Percentiles rank a stretch among this genome's conserved stretches.
These are phyloP conservation scores for Sanderia malayensis DNA, from an alignment of 30 jellyfish, hydroid and myxozoan genomes.

Conservation along the genomic window DNA sequence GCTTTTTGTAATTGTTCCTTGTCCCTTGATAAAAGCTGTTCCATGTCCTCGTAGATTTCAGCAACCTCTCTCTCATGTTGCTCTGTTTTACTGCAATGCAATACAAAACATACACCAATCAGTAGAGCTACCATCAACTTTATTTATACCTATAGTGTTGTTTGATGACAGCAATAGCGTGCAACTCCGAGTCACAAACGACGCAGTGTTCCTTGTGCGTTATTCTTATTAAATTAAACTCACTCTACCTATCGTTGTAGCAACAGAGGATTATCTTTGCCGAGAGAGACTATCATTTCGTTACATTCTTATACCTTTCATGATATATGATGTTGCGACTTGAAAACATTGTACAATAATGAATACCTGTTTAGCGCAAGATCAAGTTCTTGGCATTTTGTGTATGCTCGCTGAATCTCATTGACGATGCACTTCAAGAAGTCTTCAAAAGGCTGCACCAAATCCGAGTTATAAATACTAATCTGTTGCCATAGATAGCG, in stretches of 20 bases:
- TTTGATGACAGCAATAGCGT: too few species aligned
- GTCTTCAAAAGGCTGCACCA: constrained; percentile 84
- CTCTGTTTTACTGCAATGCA: constrained; percentile 70
- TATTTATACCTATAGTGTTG: not conserved
- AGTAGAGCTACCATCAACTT: not conserved
- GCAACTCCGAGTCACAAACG: too few species aligned
- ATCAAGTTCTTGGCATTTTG: constrained; percentile 83
- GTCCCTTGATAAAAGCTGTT: constrained; percentile 62
- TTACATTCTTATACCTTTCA: too few species aligned
- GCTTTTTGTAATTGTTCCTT: constrained; percentile 72
- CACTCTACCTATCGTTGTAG: too few species aligned
- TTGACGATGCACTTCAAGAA: constrained; percentile 62
- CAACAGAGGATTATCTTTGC: too few species aligned
- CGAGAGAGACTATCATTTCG: too few species aligned
- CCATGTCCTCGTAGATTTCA: constrained; percentile 80
- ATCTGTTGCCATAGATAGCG: constrained; percentile 93
- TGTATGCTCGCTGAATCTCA: constrained; percentile 80
- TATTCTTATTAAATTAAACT: too few species aligned
- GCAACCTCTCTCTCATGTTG: constrained; percentile 84
- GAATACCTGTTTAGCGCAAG: constrained; percentile 47
- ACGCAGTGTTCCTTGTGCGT: too few species aligned
- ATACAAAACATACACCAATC: too few species aligned
- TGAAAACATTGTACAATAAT: too few species aligned
- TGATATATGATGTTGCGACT: too few species aligned
- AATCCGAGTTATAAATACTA: constrained; percentile 66